Conservation (phyloP, 2,113 vertebrate genomes). For the Recurvirostra avosetta region DNA sequence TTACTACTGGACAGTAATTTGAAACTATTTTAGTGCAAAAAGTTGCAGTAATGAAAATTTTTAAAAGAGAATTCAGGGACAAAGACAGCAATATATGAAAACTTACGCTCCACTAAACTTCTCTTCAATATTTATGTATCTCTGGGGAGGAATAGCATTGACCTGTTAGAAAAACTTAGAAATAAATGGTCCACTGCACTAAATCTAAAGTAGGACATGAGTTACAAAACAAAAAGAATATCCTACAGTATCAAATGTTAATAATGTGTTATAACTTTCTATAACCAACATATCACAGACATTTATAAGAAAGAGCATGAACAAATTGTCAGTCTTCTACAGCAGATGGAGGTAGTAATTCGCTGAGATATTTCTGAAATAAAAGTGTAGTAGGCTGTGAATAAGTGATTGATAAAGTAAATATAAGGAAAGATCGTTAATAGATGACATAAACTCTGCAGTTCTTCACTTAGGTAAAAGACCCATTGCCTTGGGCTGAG, state of each 20-base stretch:
- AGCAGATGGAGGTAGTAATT: background rate
- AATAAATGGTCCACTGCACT: background rate
- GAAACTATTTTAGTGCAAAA: background rate
- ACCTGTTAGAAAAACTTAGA: background rate
- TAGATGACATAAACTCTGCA: background rate
- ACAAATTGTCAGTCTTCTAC: background rate
- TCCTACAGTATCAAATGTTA: background rate
- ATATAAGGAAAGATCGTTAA: background rate
- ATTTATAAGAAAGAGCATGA: background rate
- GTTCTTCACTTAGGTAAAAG: background rate
- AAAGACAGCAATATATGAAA: background rate
- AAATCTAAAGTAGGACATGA: background rate
- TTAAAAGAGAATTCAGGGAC: background rate
- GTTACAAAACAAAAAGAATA: background rate
- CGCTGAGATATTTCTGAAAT: background rate
- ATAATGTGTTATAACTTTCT: background rate
- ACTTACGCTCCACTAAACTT: background rate
- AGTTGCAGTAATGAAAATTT: background rate
- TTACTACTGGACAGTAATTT: background rate
- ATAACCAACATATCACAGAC: background rate
- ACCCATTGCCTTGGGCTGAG: background rate
- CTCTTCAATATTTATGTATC: background rate
- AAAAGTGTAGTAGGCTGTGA: background rate
- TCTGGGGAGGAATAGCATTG: background rate
- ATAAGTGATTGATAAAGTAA: background rate